Base-by-base conservation (phyloP, 1,140 invertebrate genomes). In the Solenopsis fugax region DNA sequence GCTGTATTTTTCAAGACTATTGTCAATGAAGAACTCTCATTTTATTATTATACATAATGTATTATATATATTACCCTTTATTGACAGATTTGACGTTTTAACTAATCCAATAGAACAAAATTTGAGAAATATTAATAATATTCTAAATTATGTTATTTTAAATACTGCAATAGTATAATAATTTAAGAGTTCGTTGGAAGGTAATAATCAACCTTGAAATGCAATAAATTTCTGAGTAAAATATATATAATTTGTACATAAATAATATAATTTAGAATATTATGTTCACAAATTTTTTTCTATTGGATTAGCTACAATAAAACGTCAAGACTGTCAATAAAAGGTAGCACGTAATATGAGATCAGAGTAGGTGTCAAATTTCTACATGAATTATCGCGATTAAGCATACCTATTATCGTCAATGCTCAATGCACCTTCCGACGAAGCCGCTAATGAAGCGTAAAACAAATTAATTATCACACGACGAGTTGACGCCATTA, bases 401-500 rank as follows among this genome's bases (percentile, higher is more conserved):
- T 48, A 71, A 37, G 45, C n/a, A 41, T 67, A 71, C 24, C 34
- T 81, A 84, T 54, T 72, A 73, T 72, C 69, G 69, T 50, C 54
- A 48, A 24, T 73, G 69, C 54, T 84, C 29, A 45, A 62, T 84
- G 50, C 29, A 48, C 21, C 41, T 73, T 75, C 24, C 80, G 69
- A 56, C 77, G 54, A 84, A 45, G 24, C 9, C n/a, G 56, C 54
- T 84, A 84, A 84, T 84, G 80, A 75, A 75, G 45, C 54, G n/a
- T 48, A 84, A 84, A 84, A n/a, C 54, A 84, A 82, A 82, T 84
- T 84, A 75, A 84, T 84, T 73, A 84, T 60, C 41, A 52, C 18
- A 45, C 52, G 13, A 48, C 60, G 62, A 67, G 29, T 67, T 52
- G 7, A n/a, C 7, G 41, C 13, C 24, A 45, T 48, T 13, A 24